phyloP scores from a whole-genome alignment of 2,113 vertebrate species.

The Rutilus rutilus region DNA sequence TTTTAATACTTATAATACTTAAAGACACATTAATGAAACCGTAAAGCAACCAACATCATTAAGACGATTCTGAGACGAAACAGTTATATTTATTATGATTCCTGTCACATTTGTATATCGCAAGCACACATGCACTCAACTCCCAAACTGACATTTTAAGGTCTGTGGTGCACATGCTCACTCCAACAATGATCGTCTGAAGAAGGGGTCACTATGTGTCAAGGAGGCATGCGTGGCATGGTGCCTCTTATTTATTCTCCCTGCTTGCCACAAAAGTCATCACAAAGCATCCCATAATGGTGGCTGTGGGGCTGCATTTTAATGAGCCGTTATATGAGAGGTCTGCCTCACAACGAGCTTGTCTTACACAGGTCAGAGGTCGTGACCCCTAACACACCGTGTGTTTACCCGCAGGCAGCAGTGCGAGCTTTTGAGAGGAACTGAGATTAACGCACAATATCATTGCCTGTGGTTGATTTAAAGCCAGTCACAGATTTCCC shows the following conservation, averaged over 20 bases:
- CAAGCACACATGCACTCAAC: neutral
- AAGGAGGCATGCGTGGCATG: slow-evolving; percentile 28
- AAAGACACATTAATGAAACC: neutral
- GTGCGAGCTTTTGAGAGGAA: slow-evolving; percentile 16
- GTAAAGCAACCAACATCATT: neutral
- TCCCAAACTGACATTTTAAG: slow-evolving; percentile 3
- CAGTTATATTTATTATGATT: neutral
- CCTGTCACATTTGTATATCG: neutral
- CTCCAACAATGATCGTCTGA: slow-evolving; percentile 11
- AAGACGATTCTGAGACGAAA: neutral
- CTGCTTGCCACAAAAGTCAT: slow-evolving; percentile 30
- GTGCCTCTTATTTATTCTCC: slow-evolving; percentile 52
- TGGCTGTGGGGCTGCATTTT: slow-evolving; percentile 58
- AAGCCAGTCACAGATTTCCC: neutral
- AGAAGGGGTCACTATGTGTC: slow-evolving; percentile 43
- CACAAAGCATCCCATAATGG: slow-evolving; percentile 49
- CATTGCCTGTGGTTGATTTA: slow-evolving; percentile 19
- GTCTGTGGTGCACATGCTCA: slow-evolving; percentile 18
- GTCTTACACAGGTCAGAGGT: slow-evolving; percentile 55
- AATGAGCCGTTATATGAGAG: slow-evolving; percentile 57
- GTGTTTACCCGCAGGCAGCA: slow-evolving; percentile 33
- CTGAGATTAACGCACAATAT: slow-evolving; percentile 19
- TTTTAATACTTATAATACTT: neutral
- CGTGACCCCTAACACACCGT: slow-evolving; percentile 22
- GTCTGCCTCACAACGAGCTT: slow-evolving; percentile 37